These are phyloP conservation scores for Sisor rabdophorus DNA, from an alignment of 2,113 vertebrate species.

Conservation along the genomic window DNA sequence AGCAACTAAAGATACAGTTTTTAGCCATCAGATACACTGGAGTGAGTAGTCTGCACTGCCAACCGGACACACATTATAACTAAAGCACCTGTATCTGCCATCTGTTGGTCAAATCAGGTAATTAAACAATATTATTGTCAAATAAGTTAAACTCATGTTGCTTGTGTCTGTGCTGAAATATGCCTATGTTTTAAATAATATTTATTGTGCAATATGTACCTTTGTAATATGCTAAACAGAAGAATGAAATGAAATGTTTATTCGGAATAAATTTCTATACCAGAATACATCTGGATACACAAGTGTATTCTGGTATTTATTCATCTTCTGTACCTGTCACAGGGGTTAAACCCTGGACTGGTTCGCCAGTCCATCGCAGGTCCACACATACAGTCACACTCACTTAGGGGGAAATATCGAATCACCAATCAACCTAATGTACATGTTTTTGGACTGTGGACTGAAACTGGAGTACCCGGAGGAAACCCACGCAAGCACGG, in stretches of 20 bases:
- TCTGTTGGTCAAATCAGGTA: slow-evolving; percentile 52
- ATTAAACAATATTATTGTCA: slow-evolving; percentile 20
- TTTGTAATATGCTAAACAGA: not conserved
- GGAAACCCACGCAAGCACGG: no score
- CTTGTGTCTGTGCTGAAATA: not conserved
- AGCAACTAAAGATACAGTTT: not conserved
- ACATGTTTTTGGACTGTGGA: no score
- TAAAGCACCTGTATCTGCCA: slow-evolving; percentile 44
- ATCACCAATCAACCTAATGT: no score
- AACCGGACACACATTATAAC: not conserved
- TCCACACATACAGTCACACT: no score
- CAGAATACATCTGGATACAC: not conserved
- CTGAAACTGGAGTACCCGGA: no score
- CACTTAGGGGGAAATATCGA: no score
- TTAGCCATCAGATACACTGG: slow-evolving; percentile 7
- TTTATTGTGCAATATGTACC: not conserved
- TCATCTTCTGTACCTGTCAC: no score
- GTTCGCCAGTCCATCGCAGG: no score
- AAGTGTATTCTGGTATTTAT: no score
- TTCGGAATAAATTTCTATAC: no score
- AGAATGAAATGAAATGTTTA: no score
- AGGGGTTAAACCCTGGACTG: no score
- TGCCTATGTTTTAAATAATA: not conserved
- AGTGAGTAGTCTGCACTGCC: not conserved
- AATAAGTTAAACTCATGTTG: not conserved